A percentile compares a stretch with the other conserved stretches of the same genome.
phyloP scores from a whole-genome alignment of 2,888 invertebrate species.

The Malthinus seriepunctatus region DNA sequence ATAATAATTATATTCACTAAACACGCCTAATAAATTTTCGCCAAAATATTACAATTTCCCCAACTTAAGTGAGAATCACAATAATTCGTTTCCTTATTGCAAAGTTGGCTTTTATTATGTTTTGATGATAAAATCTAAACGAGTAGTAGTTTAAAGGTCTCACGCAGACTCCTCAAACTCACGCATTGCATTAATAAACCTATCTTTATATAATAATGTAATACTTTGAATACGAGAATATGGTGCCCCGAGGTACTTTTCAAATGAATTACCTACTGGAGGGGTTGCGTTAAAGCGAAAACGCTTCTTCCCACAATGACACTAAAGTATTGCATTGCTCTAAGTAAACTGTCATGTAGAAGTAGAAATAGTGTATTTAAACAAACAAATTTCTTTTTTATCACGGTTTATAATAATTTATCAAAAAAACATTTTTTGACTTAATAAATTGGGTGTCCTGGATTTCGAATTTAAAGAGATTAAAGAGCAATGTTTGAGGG shows the following conservation, averaged over 20 bases:
- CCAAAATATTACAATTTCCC: conserved; percentile 12
- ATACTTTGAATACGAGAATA: conserved; percentile 29
- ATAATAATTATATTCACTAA: conserved; percentile 17
- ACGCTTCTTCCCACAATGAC: conserved; percentile 14
- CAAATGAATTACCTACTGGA: conserved; percentile 26
- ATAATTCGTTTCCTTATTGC: conserved; percentile 23
- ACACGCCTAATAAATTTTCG: conserved; percentile 19
- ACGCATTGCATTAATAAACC: conserved; percentile 31
- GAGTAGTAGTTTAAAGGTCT: conserved; percentile 28
- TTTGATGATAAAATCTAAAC: conserved; percentile 31
- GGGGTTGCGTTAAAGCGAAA: conserved; percentile 11
- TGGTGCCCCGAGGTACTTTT: conserved; percentile 25
- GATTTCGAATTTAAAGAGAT: too few relatives aligned
- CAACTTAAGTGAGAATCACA: conserved; percentile 25
- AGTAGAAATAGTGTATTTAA: not conserved
- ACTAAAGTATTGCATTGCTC: conserved; percentile 22
- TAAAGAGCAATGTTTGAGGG: too few relatives aligned
- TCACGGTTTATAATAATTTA: too few relatives aligned
- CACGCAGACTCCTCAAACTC: conserved; percentile 28
- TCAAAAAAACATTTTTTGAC: too few relatives aligned
- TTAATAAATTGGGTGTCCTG: too few relatives aligned
- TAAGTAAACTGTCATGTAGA: conserved; percentile 14
- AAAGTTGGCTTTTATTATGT: conserved; percentile 21
- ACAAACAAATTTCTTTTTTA: too few relatives aligned
- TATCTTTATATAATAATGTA: not conserved